These are phyloP conservation scores for Siphamia tubifer DNA, from an alignment of 2,113 vertebrate species.

Conservation along the genomic window DNA sequence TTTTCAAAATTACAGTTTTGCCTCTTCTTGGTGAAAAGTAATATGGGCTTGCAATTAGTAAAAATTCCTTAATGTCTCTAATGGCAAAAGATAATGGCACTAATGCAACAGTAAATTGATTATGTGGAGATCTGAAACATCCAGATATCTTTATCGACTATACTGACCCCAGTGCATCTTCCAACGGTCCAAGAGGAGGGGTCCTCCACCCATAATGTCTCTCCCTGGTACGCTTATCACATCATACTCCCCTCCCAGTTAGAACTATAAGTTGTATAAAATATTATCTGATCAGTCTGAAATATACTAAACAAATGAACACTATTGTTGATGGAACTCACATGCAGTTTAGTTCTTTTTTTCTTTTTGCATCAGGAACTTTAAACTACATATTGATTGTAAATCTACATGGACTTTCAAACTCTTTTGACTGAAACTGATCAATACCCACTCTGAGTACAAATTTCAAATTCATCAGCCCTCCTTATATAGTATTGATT, in stretches of 20 bases:
- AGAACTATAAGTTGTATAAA: background rate
- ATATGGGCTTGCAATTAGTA: background rate
- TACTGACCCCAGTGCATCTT: constrained; percentile 17
- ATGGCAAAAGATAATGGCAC: background rate
- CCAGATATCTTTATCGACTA: constrained; percentile 20
- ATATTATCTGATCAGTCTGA: background rate
- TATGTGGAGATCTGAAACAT: constrained; percentile 34
- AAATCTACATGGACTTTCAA: constrained; percentile 58
- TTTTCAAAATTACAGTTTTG: constrained; percentile 10
- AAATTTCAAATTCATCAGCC: constrained; percentile 80
- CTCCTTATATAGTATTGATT: constrained; percentile 81
- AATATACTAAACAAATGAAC: background rate
- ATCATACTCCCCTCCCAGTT: constrained; percentile 20
- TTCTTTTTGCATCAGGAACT: constrained; percentile 4
- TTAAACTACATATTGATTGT: constrained; percentile 54
- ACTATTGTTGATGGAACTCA: background rate
- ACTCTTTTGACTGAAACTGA: constrained; percentile 64
- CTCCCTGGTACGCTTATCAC: constrained; percentile 21
- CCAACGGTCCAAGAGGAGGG: background rate
- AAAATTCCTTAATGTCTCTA: background rate
- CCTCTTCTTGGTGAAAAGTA: background rate
- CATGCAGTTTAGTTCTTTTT: background rate
- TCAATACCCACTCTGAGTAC: constrained; percentile 76
- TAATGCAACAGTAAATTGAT: background rate
- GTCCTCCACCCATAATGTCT: background rate